Evolutionary conservation across 2,888 invertebrate species (phyloP), one percentile per base, ranked within the genome.

Genomic region (Syrista parreyssii): DNA sequence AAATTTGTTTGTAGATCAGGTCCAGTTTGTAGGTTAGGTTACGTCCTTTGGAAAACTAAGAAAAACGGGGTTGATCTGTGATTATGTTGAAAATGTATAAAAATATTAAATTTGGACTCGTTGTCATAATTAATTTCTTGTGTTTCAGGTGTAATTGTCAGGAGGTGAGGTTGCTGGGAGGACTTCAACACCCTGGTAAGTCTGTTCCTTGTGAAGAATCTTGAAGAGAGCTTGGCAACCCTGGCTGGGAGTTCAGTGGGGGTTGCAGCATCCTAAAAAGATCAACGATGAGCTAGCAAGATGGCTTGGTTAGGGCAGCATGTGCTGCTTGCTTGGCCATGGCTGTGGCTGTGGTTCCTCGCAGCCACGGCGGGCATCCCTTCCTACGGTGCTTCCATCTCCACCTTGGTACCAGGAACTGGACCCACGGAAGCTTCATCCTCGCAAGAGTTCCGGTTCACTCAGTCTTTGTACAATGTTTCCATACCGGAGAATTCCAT

Each of bases 401-500:
- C 82, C 75, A 83, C 82, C 11, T 75, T 68, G 81, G 81, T 33
- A 75, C 32, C 73, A 79, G 75, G 68, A 68, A 75, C 76, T 40
- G 78, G 73, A 73, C 76, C 76, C 15, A 79, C 80, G 73, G 80
- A 82, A 23, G 75, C 23, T 9, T 12, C 71, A 12, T 71, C 71
- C 12, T 31, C 71, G 31, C 32, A 85, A 72, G 92, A 92, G 80
- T 95, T 97, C 90, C 93, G 93, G 83, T 98, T 98, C 92, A 94
- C 95, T 30, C 93, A 94, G 86, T 91, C 93, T 68, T 91, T 94
- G 34, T 98, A 98, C 94, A 98, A 98, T 93, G 96, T 96, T 88
- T 96, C 95, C 90, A 96, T 98, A 88, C 95, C 96, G 79, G 99
- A 99, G 92, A 98, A 98, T 93, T 97, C 97, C 86, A 94, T 97